phyloP scores from a whole-genome alignment of 1,140 invertebrate species.

The Leguminivora glycinivorella region DNA sequence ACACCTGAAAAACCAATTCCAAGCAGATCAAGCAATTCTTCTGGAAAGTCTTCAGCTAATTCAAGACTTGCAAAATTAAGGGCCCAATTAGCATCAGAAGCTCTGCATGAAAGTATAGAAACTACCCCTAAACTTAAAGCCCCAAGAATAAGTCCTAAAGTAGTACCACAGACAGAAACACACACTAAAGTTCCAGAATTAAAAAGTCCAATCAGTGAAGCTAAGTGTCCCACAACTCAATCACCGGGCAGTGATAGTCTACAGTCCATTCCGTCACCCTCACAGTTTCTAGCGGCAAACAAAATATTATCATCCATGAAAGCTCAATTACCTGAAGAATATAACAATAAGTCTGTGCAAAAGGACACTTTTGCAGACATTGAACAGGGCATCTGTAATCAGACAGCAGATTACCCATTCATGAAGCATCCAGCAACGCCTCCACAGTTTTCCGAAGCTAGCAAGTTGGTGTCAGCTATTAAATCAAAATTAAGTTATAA shows the following conservation, averaged over 20 bases:
- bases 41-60: constrained; percentile 54
- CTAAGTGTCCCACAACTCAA: constrained; percentile 48
- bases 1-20: constrained; percentile 34
- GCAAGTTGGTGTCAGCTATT: constrained; percentile 66
- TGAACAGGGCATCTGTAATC: constrained; percentile 65
- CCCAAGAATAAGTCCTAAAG: constrained; percentile 40
- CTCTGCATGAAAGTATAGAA: constrained; percentile 41
- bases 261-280: constrained; percentile 61
- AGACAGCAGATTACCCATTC: constrained; percentile 62
- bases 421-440: constrained; percentile 67
- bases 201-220: constrained; percentile 57
- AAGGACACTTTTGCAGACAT: constrained; percentile 72
- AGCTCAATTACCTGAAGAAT: constrained; percentile 67
- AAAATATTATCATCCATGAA: constrained; percentile 75
- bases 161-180: constrained; percentile 37
- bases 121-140: constrained; percentile 38
- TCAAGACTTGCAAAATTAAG: constrained; percentile 55
- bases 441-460: constrained; percentile 71
- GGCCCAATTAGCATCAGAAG: constrained; percentile 45
- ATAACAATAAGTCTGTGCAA: constrained; percentile 56
- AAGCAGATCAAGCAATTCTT: constrained; percentile 3
- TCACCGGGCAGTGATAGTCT: constrained; percentile 61
- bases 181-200: constrained; percentile 43
- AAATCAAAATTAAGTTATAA: constrained; percentile 65
- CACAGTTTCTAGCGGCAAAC: constrained; percentile 70